Conservation (phyloP, 2,113 vertebrate species). For the Sminthopsis crassicaudata region DNA sequence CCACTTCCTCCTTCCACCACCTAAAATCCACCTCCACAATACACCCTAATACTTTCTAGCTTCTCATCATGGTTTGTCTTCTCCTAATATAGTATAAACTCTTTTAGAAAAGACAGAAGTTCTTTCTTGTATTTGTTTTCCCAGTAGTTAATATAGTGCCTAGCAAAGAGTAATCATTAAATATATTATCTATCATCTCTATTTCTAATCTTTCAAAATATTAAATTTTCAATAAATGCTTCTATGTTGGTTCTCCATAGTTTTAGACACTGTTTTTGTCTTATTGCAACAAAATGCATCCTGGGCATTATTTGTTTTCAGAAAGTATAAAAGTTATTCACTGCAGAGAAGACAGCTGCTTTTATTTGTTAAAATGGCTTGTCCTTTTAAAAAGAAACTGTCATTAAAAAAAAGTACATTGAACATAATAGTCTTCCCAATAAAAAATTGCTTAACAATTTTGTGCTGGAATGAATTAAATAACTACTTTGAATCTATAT, state of each 20-base stretch:
- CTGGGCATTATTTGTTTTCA: neutral
- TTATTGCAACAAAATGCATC: neutral
- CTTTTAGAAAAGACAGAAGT: neutral
- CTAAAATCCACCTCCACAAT: neutral
- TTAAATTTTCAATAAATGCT: neutral
- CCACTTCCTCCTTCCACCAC: neutral
- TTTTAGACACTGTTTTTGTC: neutral
- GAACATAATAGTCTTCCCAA: constrained; percentile 7
- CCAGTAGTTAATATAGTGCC: neutral
- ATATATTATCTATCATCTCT: neutral
- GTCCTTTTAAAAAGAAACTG: neutral
- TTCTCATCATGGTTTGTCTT: neutral
- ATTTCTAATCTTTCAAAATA: neutral
- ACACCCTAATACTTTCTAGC: neutral
- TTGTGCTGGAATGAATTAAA: constrained; percentile 25
- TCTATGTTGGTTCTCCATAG: neutral
- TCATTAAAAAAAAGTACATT: constrained; percentile 23
- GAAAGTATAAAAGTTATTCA: neutral
- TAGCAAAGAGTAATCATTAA: neutral
- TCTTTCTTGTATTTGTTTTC: neutral
- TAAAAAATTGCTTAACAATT: constrained; percentile 24
- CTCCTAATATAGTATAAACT: neutral
- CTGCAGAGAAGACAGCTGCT: neutral
- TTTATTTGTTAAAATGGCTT: constrained; percentile 20
- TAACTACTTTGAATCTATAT: constrained; percentile 12